Evolutionary conservation across 2,888 invertebrate species (phyloP), one percentile per base, ranked within the genome.

Genomic region (Drosophila quinaria): DNA sequence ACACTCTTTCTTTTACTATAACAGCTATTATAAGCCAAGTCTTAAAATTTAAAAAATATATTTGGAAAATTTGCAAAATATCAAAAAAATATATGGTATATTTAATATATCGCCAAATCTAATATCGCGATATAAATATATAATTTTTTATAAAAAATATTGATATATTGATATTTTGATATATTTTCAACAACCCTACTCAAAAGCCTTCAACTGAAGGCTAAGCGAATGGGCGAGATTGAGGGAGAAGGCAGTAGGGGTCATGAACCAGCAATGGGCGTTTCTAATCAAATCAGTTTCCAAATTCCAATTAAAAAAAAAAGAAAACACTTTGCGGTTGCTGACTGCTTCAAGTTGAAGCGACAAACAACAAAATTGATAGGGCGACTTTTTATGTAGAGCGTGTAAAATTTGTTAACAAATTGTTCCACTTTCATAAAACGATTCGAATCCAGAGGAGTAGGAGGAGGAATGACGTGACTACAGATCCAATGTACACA

Each of bases 231-330:
- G 88, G 83, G 74, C 80, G 41, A 11, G 15, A 33, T 4, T n/a
- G 15, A 4, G 22, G 25, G 31, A 4, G 10, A 49, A 42, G 22
- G 22, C 22, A 22, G 22, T n/a, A 11, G 19, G 22, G 10, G 41
- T 15, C n/a, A 22, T 15, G 19, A 29, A 46, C 65, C 39, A 60
- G 87, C 58, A 83, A 78, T 87, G 81, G 88, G 87, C 87, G 87
- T 83, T 88, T 83, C 89, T 83, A 83, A 83, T 88, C 89, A 83
- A 83, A 88, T 88, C 87, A 88, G 89, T 86, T 83, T 78, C 80
- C 86, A 86, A 83, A 83, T 83, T 74, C 65, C 52, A 71, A 51
- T 62, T 66, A 11, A 52, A 41, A 52, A 46, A 59, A 25, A 44
- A 59, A 54, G 37, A 62, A 80, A 63, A 75, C 75, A 70, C 55